Evolutionary conservation across 2,113 vertebrate species (phyloP).

Genomic region (Gavialis gangeticus): DNA sequence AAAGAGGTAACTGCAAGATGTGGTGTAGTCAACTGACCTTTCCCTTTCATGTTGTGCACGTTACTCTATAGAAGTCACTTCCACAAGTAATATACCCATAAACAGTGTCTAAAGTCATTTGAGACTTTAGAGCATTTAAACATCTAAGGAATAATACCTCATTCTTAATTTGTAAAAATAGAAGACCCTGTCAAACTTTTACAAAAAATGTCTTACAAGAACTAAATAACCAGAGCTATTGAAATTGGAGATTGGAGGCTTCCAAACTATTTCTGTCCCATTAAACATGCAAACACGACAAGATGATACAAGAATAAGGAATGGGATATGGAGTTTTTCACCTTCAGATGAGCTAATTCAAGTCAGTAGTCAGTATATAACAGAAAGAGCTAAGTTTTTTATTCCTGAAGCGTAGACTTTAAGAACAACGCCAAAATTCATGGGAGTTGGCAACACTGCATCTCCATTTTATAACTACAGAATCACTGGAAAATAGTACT

Average conservation of each 20-base stretch:
- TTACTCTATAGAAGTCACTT: background rate
- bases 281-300: background rate
- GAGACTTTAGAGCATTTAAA: background rate
- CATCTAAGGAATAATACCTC: background rate
- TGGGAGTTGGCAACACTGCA: too few relatives aligned
- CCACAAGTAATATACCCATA: background rate
- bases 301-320: background rate
- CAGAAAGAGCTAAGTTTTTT: too few relatives aligned
- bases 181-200: background rate
- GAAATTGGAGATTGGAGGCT: background rate
- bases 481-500: too few relatives aligned
- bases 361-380: background rate
- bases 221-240: background rate
- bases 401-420: too few relatives aligned
- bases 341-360: background rate
- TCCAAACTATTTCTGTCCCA: background rate
- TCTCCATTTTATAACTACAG: too few relatives aligned
- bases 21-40: background rate
- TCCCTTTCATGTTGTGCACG: slow-evolving; percentile 7
- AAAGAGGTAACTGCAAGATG: background rate
- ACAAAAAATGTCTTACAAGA: background rate
- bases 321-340: background rate
- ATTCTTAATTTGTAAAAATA: background rate
- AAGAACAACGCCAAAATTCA: too few relatives aligned
- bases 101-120: background rate